A percentile compares a stretch with the other conserved stretches of the same genome.
These are phyloP conservation scores for Helicoverpa assulta DNA, from an alignment of 2,888 invertebrate genomes.

Conservation along the genomic window DNA sequence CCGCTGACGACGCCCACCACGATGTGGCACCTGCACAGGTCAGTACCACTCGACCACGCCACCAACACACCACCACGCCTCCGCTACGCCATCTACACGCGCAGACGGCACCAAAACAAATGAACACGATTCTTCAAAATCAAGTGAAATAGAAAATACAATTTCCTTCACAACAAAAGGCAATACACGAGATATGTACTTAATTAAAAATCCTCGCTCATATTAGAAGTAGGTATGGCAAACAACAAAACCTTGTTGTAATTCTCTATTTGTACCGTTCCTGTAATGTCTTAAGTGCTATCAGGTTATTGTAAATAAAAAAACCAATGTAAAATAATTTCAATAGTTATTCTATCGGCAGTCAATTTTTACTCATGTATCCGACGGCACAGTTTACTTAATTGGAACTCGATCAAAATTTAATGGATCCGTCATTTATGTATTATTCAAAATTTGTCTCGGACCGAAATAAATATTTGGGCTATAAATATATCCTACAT, in stretches of 20 bases:
- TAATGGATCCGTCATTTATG: slow-evolving; percentile 38
- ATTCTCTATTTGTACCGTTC: background rate
- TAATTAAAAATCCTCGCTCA: background rate
- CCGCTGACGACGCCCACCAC: slow-evolving; percentile 74
- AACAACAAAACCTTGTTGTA: background rate
- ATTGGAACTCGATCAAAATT: slow-evolving; percentile 58
- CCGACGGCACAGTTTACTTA: slow-evolving; percentile 36
- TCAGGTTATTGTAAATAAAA: background rate
- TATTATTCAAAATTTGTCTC: slow-evolving; percentile 29
- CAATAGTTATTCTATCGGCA: slow-evolving; percentile 10
- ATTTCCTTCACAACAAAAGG: background rate
- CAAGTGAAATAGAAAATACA: background rate
- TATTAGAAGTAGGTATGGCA: background rate
- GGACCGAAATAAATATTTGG: background rate
- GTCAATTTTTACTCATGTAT: slow-evolving; percentile 27
- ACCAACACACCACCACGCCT: background rate
- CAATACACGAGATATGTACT: background rate
- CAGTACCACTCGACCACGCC: background rate
- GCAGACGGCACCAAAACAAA: background rate
- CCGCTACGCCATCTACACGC: background rate
- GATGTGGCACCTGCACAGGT: slow-evolving; percentile 77
- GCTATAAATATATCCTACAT: background rate
- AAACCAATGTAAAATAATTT: slow-evolving; percentile 11
- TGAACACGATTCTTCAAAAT: background rate
- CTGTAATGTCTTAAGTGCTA: background rate